Base-by-base conservation (phyloP, 1,140 invertebrate species). In the Drosophila eugracilis region DNA sequence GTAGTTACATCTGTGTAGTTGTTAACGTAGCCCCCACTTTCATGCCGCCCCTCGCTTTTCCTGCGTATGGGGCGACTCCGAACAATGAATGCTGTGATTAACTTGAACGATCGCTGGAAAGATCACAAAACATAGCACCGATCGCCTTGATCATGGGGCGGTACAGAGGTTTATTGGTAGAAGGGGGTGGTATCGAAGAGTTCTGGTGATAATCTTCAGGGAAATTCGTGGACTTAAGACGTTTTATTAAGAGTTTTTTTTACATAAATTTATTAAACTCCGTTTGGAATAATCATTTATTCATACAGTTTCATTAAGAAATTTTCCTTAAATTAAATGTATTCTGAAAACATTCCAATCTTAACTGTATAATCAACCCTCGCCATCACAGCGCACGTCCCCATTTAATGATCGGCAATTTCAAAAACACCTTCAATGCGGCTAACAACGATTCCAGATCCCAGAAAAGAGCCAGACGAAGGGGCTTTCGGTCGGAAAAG, bases 381-480 rank as follows among this genome's bases (percentile, higher is more conserved):
- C 77, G 81, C 48, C 48, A n/a, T 9, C 19, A 17, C 30, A 19
- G 42, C 55, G 37, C 67, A 66, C 59, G 77, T 80, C 45, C 41
- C 37, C 47, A 71, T 49, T 73, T 88, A 88, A 88, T 88, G 83
- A 88, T 88, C 75, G 83, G 83, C 78, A 88, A 88, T 88, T 88
- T 88, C 78, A 78, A 78, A 84, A 88, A 88, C 83, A 86, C 83
- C 83, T 78, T 66, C 63, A 88, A 85, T 37, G 72, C 54, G 37
- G 62, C 71, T 75, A 84, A 78, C 65, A 62, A 75, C 67, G 55
- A 59, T 44, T 19, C 34, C 28, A 21, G 24, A 28, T 28, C 44
- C 28, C 28, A 63, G 30, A 44, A 41, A 36, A 15, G 12, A 24
- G 54, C 30, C 24, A 21, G 44, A 28, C 24, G 47, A 42, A 30